Evolutionary conservation across 2,888 invertebrate genomes (phyloP), one percentile per base, ranked within the genome.

Genomic region (Drosophila limbata): DNA sequence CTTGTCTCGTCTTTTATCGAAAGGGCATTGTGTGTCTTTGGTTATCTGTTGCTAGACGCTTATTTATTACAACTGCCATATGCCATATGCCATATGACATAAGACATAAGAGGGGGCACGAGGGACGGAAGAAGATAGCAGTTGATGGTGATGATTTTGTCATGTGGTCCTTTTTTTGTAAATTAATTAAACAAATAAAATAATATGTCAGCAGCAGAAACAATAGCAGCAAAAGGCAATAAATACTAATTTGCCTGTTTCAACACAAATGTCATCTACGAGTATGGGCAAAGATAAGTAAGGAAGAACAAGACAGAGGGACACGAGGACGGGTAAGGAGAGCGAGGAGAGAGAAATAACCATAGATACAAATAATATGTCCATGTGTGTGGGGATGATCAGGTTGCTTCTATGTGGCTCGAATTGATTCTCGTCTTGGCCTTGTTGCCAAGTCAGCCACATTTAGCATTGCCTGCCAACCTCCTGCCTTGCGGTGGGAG

Each of bases 141-240:
- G 60, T 10, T 50, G 42, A 42, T 63, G 51, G 39, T 73, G 69
- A 71, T 69, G 81, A 62, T 85, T 77, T 59, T 81, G 74, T 71
- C 57, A 53, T 79, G 61, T 67, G 76, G 73, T 69, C 60, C 65
- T 73, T 71, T 83, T 83, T 82, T 76, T 79, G 79, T 73, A 85
- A 87, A 87, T 85, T 85, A 85, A 85, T 85, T 86, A 86, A 86
- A 86, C 88, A 86, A 86, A 86, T 84, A 86, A 86, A 86, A 86
- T 88, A 88, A 88, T 86, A 86, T 84, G 86, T 86, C 86, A 88
- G 77, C 75, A 82, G 65, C 84, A 88, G 37, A n/a, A 37, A 77
- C 64, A 60, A 25, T 25, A 52, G 48, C 31, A 75, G 70, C 72
- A 77, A 67, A 79, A 80, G 67, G 76, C 84, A 72, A 84, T 84